Conservation (phyloP, 2,888 invertebrate species). For the Ophraella communa region DNA sequence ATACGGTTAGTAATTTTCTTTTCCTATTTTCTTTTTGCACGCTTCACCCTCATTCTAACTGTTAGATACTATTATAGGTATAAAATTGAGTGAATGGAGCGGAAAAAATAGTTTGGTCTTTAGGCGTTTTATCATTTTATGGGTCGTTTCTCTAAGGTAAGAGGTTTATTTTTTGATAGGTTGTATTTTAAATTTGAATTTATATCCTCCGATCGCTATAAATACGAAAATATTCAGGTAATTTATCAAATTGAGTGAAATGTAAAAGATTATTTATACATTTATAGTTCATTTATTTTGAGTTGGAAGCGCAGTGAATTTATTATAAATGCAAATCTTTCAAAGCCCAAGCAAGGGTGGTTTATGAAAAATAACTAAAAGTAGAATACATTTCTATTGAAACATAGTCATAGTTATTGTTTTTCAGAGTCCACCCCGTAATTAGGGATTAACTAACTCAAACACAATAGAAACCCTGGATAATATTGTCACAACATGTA, state of each 20-base stretch:
- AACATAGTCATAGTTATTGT: too few species aligned
- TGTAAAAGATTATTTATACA: too few species aligned
- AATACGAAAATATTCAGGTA: neutral
- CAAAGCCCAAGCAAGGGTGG: too few species aligned
- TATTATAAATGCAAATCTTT: too few species aligned
- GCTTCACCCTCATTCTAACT: slow-evolving; percentile 25
- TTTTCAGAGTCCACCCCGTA: too few species aligned
- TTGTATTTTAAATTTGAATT: neutral
- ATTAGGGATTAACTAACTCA: too few species aligned
- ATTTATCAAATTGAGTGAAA: neutral
- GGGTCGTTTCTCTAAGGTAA: neutral
- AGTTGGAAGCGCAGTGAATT: too few species aligned
- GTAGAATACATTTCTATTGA: too few species aligned
- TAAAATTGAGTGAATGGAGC: slow-evolving; percentile 29
- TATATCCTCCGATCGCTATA: neutral
- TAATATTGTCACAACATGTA: too few species aligned
- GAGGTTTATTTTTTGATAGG: neutral
- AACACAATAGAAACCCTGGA: too few species aligned
- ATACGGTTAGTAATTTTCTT: slow-evolving; percentile 35
- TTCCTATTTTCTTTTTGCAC: slow-evolving; percentile 25
- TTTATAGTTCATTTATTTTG: too few species aligned
- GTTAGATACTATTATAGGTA: slow-evolving; percentile 27
- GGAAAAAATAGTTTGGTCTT: slow-evolving; percentile 7
- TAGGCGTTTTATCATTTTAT: slow-evolving; percentile 2
- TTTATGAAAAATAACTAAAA: too few species aligned